Conservation (phyloP, 1,140 invertebrate genomes). For the Streblospio benedicti region DNA sequence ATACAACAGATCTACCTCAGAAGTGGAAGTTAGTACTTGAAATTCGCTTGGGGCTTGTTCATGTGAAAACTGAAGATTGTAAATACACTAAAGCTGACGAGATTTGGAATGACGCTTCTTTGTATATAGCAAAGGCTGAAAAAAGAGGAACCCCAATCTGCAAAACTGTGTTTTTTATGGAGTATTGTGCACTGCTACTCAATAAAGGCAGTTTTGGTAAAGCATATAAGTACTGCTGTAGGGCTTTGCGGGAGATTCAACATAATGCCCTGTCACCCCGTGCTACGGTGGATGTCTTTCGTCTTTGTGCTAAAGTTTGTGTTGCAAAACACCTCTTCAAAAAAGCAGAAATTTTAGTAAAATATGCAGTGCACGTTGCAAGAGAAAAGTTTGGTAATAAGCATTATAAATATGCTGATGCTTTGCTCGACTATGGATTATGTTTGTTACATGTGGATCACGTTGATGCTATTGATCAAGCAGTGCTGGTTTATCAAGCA, state of each 20-base stretch:
- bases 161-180: no score
- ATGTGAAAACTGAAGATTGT: no score
- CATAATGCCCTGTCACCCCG: slow-evolving; percentile 30
- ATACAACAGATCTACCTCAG: no score
- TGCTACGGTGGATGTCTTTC: slow-evolving; percentile 64
- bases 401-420: slow-evolving; percentile 73
- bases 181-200: no score
- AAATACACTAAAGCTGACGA: no score
- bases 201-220: slow-evolving; percentile 72
- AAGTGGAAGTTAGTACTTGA: no score
- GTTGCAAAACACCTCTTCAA: slow-evolving; percentile 75
- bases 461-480: slow-evolving; percentile 69
- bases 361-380: slow-evolving; percentile 67
- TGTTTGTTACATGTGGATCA: slow-evolving; percentile 82
- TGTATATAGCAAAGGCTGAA: no score
- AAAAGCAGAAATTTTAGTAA: slow-evolving; percentile 69
- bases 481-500: slow-evolving; percentile 69
- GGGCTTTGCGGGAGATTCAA: slow-evolving; percentile 60
- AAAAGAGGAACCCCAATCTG: no score
- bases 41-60: no score
- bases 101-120: no score
- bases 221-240: slow-evolving; percentile 59
- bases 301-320: slow-evolving; percentile 71
- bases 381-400: slow-evolving; percentile 59
- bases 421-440: slow-evolving; percentile 78